Conservation (phyloP, 2,113 vertebrate genomes). For the Hippolais icterina region DNA sequence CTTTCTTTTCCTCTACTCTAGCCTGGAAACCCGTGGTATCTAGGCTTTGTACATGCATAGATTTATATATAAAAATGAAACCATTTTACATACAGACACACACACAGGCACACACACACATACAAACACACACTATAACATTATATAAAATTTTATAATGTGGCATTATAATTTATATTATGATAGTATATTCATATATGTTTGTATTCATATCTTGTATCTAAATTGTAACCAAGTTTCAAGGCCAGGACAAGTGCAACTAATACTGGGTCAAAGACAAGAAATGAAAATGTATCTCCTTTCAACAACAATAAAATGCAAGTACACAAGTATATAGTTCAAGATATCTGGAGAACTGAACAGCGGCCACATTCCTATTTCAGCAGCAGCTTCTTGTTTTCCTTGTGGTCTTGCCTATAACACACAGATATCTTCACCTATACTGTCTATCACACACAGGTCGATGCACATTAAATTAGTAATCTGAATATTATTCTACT, state of each 20-base stretch:
- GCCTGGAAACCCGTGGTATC: background rate
- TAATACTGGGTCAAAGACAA: background rate
- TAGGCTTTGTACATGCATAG: background rate
- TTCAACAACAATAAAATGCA: background rate
- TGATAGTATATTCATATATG: background rate
- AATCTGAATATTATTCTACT: background rate
- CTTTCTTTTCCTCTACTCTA: background rate
- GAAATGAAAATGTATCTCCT: background rate
- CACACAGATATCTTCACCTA: background rate
- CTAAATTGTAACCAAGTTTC: background rate
- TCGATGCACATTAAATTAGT: background rate
- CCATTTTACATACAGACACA: too few relatives aligned
- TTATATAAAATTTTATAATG: background rate
- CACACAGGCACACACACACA: background rate
- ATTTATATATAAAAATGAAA: background rate
- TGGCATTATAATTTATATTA: background rate
- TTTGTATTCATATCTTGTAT: background rate
- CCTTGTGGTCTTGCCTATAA: background rate
- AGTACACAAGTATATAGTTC: background rate
- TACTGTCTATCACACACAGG: background rate
- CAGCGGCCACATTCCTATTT: background rate
- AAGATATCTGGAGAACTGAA: background rate
- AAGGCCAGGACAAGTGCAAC: background rate
- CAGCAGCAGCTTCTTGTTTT: background rate
- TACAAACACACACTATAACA: too few relatives aligned